These are phyloP conservation scores for Percopsis transmontana DNA, from an alignment of 2,113 vertebrate species.

Conservation along the genomic window DNA sequence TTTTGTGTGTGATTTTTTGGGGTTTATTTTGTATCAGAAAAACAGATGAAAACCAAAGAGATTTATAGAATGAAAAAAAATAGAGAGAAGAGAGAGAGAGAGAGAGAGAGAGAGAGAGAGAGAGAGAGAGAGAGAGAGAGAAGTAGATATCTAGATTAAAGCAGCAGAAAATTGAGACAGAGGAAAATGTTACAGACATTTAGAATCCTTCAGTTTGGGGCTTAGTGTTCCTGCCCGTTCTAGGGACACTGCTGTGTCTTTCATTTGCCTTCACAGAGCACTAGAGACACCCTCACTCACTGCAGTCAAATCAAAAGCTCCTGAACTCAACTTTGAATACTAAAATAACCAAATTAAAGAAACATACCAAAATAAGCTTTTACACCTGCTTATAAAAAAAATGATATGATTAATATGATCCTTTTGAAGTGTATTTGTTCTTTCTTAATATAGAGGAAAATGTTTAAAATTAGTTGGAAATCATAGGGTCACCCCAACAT, in stretches of 20 bases:
- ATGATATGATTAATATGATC: not conserved
- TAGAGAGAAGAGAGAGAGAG: slow-evolving; percentile 11
- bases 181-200: not conserved
- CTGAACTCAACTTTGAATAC: slow-evolving; percentile 22
- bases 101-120: not conserved
- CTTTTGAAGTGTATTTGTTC: slow-evolving; percentile 7
- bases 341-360: slow-evolving; percentile 20
- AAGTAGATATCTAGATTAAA: not conserved
- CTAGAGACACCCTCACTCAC: slow-evolving; percentile 3
- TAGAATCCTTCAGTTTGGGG: slow-evolving; percentile 31
- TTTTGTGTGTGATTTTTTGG: slow-evolving; percentile 38
- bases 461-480: slow-evolving; percentile 42
- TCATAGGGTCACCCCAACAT: slow-evolving; percentile 43
- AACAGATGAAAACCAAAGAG: not conserved
- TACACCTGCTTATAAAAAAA: slow-evolving; percentile 9
- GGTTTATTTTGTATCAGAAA: slow-evolving; percentile 61
- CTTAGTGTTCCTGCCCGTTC: slow-evolving; percentile 51
- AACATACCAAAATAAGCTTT: not conserved
- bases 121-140: not conserved
- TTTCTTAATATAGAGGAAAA: slow-evolving; percentile 23
- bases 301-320: slow-evolving; percentile 42
- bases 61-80: slow-evolving; percentile 7
- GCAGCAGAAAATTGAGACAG: not conserved
- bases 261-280: slow-evolving; percentile 50
- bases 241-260: slow-evolving; percentile 47